These are phyloP conservation scores for Acestrorhynchus altus DNA, from an alignment of 2,797 vertebrate species.

Conservation along the genomic window DNA sequence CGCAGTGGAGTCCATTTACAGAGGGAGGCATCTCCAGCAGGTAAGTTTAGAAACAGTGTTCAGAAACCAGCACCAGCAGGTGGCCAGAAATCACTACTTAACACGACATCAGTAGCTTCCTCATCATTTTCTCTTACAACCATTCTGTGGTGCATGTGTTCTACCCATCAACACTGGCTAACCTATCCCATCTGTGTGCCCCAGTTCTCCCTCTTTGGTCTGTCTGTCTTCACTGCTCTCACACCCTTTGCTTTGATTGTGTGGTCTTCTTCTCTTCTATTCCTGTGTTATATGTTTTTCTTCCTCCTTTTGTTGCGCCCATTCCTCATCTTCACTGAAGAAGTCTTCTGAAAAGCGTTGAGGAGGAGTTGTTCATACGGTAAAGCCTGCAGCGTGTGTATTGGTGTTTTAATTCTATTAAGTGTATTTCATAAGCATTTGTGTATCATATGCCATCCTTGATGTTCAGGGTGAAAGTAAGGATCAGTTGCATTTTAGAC, in stretches of 20 bases:
- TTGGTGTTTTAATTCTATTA: neutral
- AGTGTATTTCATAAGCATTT: neutral
- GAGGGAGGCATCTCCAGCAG: slow-evolving; percentile 87
- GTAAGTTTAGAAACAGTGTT: slow-evolving; percentile 75
- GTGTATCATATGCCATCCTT: neutral
- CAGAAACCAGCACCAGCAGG: slow-evolving; percentile 51
- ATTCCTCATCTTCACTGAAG: slow-evolving; percentile 65
- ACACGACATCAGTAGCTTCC: neutral
- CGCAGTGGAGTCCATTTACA: slow-evolving; percentile 91
- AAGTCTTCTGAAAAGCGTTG: slow-evolving; percentile 86
- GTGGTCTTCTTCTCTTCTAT: slow-evolving; percentile 24
- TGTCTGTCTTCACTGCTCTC: slow-evolving; percentile 10
- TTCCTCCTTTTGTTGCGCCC: slow-evolving; percentile 53
- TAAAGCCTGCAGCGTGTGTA: slow-evolving; percentile 71
- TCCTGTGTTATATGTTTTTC: slow-evolving; percentile 44
- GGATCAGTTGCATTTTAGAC: neutral
- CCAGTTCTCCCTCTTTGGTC: slow-evolving; percentile 43
- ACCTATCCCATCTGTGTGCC: slow-evolving; percentile 54
- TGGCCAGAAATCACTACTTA: slow-evolving; percentile 18
- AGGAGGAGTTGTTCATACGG: slow-evolving; percentile 86
- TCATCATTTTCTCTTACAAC: slow-evolving; percentile 28
- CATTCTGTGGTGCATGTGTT: slow-evolving; percentile 14
- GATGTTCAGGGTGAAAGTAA: neutral
- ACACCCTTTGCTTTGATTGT: slow-evolving; percentile 67
- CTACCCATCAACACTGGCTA: neutral